These are phyloP conservation scores for rabbit (Oryctolagus cuniculus) DNA, from an alignment of 2,113 vertebrate genomes.

Conservation along the genomic window DNA sequence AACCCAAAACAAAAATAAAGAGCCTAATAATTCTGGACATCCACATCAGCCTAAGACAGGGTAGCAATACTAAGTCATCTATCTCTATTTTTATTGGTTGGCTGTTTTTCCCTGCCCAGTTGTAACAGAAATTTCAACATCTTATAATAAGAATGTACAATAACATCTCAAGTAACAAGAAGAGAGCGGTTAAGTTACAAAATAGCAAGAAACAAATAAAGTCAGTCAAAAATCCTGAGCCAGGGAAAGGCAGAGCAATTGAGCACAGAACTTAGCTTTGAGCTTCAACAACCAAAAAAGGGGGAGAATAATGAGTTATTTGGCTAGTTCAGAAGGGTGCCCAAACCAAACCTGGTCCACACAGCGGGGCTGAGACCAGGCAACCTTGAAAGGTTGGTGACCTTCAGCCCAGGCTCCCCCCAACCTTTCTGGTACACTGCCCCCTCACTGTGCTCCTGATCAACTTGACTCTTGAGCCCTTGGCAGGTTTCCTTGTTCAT, in stretches of 20 bases:
- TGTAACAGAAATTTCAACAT: background rate
- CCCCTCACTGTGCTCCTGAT: background rate
- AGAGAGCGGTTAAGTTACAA: background rate
- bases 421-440: background rate
- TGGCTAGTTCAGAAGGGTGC: background rate
- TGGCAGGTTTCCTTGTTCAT: background rate
- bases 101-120: background rate
- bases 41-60: background rate
- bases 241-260: background rate
- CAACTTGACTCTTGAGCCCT: background rate
- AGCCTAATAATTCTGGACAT: background rate
- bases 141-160: background rate
- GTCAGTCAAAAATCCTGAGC: background rate
- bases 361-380: background rate
- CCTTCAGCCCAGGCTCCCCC: background rate
- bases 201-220: background rate
- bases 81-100: background rate
- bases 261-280: background rate
- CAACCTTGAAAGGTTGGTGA: background rate
- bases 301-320: no score
- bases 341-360: background rate
- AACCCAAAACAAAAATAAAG: conserved; percentile 13
- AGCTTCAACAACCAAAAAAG: background rate
- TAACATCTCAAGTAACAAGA: background rate
- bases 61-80: background rate